Evolutionary conservation across 1,140 invertebrate genomes (phyloP).

Genomic region (Agrypnia vestita): DNA sequence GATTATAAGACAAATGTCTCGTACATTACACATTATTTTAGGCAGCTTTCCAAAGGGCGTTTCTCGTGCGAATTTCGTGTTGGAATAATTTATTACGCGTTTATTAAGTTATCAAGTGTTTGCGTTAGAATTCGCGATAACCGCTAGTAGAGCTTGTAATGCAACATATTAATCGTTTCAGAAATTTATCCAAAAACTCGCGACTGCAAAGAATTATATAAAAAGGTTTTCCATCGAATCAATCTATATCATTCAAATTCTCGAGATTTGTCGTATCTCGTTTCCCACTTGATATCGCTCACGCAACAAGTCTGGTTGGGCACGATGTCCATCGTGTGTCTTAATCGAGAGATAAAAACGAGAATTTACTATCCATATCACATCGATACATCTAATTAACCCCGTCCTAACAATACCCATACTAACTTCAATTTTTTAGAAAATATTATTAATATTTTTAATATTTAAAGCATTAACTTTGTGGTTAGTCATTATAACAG

Average conservation of each 20-base stretch:
- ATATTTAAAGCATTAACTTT: too few relatives aligned
- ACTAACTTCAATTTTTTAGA: too few relatives aligned
- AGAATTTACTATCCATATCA: neutral
- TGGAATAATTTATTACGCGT: slow-evolving; percentile 17
- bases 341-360: slow-evolving; percentile 6
- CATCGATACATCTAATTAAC: too few relatives aligned
- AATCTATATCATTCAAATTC: slow-evolving; percentile 6
- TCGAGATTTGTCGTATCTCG: neutral
- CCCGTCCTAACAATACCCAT: too few relatives aligned
- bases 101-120: slow-evolving; percentile 33
- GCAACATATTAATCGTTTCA: neutral
- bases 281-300: slow-evolving; percentile 8
- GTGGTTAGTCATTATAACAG: too few relatives aligned
- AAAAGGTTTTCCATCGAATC: slow-evolving; percentile 8
- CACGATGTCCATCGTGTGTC: slow-evolving; percentile 13
- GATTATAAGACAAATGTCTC: slow-evolving; percentile 31
- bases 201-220: neutral
- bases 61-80: slow-evolving; percentile 1
- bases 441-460: too few relatives aligned
- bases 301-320: slow-evolving; percentile 29
- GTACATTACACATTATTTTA: slow-evolving; percentile 9
- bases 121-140: slow-evolving; percentile 5
- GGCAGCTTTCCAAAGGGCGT: slow-evolving; percentile 22
- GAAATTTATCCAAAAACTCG: neutral
- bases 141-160: neutral